phyloP scores from a whole-genome alignment of 92 coral and sea anemone genomes.

The Siderastrea radians region DNA sequence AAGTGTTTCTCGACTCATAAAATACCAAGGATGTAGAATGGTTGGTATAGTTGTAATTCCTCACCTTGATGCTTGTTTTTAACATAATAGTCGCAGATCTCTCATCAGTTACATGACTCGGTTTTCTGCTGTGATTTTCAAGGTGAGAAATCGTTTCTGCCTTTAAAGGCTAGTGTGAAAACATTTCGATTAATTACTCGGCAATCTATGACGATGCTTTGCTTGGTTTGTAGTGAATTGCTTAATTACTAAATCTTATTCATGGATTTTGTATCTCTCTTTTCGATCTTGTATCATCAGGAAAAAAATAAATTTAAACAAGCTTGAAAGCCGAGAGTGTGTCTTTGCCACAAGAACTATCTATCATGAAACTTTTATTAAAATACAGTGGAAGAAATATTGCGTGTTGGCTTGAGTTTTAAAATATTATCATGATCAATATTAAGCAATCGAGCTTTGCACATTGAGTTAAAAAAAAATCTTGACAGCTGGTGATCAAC shows the following conservation, averaged over 20 bases:
- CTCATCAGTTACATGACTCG: neutral
- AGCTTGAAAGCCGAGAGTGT: neutral
- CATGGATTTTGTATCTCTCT: neutral
- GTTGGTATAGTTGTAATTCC: neutral
- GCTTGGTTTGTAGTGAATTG: neutral
- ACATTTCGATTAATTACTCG: slow-evolving; percentile 5
- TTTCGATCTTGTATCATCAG: neutral
- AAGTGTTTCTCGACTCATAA: too few species aligned
- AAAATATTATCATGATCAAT: neutral
- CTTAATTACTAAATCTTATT: neutral
- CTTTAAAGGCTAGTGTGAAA: neutral
- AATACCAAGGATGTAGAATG: too few species aligned
- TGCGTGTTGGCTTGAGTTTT: neutral
- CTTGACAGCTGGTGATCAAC: slow-evolving; percentile 2
- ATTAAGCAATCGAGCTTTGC: neutral
- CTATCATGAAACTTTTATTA: too few species aligned
- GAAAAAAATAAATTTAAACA: neutral
- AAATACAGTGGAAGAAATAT: neutral
- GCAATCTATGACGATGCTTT: neutral
- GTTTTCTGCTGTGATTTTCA: neutral
- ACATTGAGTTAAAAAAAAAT: neutral
- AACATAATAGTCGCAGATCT: neutral
- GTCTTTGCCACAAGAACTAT: neutral
- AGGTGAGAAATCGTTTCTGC: neutral
- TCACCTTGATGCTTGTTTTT: neutral